Base-by-base conservation (phyloP, 2,888 invertebrate genomes). In the Cephus pulcher region DNA sequence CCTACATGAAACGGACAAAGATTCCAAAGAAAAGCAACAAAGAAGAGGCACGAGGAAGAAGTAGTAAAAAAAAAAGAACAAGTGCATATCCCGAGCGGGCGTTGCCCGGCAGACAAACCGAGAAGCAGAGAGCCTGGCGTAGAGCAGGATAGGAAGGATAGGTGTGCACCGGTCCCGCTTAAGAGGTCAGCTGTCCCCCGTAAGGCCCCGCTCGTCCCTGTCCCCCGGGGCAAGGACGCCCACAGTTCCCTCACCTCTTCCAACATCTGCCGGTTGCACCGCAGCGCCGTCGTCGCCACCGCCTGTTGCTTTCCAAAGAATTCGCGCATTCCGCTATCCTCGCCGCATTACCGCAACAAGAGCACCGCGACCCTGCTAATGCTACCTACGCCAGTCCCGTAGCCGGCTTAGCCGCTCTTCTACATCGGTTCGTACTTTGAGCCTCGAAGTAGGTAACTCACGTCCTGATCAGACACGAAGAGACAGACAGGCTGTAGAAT, bases 151-250 rank as follows among this genome's bases (percentile, higher is more conserved):
- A 56, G 34, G 76, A 34, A 75, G 70, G 68, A 69, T 34, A 68
- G 76, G 40, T 79, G 73, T 56, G 73, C 78, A 76, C 74, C 75
- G 81, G 73, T 81, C 82, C 74, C 75, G 82, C 77, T 79, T 77
- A 77, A 84, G 80, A 87, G 86, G 86, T 86, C 83, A 83, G 78
- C 81, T 77, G 76, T 77, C 75, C 82, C 83, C 82, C 84, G 82
- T 80, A 73, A 78, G 84, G 80, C 81, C 78, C 83, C 78, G 76
- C 83, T 80, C 83, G 83, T 84, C 85, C 82, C 83, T 82, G 86
- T 88, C 83, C 83, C 88, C 89, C 80, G 85, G 84, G 88, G 89
- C 89, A 88, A 88, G 88, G 89, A 88, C 88, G 88, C 86, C 86
- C 84, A 84, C 86, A 84, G 88, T 88, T 85, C 87, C 85, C 86